phyloP scores from a whole-genome alignment of 2,797 vertebrate species.

The Choloepus didactylus region DNA sequence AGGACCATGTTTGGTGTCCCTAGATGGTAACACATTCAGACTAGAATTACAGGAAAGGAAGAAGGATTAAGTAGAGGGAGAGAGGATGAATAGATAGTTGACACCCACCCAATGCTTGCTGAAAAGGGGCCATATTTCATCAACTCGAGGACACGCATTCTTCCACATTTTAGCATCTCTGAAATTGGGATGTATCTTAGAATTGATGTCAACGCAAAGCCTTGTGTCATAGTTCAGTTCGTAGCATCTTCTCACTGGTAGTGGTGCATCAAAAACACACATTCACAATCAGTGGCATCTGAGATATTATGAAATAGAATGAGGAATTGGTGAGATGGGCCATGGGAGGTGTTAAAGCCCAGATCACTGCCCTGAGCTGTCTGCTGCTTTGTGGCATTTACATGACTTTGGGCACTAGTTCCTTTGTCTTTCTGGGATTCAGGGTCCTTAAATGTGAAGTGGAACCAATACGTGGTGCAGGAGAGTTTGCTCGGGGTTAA shows the following conservation, averaged over 20 bases:
- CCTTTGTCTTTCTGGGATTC: not conserved
- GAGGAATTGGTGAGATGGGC: not conserved
- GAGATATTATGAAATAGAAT: not conserved
- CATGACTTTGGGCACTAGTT: not conserved
- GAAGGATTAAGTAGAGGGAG: not conserved
- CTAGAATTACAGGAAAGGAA: not conserved
- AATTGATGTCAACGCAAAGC: not conserved
- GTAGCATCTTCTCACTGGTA: not conserved
- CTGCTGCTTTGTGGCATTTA: not conserved
- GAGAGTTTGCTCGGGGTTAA: not conserved
- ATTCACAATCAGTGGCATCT: not conserved
- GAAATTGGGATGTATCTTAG: not conserved
- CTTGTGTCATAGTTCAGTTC: not conserved
- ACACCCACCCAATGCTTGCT: not conserved
- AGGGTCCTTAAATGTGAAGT: not conserved
- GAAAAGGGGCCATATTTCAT: not conserved
- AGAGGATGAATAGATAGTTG: accelerated
- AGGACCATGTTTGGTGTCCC: not conserved
- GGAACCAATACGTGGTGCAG: accelerated
- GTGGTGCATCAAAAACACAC: not conserved
- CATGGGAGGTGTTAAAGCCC: not conserved
- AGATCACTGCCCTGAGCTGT: not conserved
- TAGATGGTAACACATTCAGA: too few relatives aligned
- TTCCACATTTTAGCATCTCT: not conserved
- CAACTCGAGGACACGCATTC: not conserved